Evolutionary conservation across 2,113 vertebrate species (phyloP).

Genomic region (Balaeniceps rex): DNA sequence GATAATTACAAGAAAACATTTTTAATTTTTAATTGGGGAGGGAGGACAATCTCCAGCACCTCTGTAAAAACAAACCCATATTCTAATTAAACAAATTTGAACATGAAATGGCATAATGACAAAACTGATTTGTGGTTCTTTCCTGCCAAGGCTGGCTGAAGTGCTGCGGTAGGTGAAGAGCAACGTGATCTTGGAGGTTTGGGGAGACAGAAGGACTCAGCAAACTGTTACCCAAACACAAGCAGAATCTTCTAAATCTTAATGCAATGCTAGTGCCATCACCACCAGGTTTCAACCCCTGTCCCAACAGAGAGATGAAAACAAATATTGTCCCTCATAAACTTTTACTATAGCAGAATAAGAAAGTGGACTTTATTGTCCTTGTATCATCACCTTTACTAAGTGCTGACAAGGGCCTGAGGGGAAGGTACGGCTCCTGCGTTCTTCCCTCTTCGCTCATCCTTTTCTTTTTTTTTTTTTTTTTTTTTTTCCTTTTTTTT

Average conservation of each 20-base stretch:
- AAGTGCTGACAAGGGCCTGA: neutral
- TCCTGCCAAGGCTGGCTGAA: neutral
- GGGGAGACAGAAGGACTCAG: neutral
- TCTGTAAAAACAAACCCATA: neutral
- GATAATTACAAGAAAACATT: neutral
- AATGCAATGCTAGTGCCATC: neutral
- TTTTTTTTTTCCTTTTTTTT: too few species aligned
- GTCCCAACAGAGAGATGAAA: neutral
- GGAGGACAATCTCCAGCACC: neutral
- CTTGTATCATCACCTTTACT: neutral
- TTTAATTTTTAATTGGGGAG: neutral
- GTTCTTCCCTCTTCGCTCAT: neutral
- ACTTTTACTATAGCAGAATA: neutral
- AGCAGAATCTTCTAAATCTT: neutral
- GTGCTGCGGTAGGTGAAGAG: neutral
- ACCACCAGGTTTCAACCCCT: neutral
- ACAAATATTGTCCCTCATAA: neutral
- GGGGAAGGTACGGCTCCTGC: neutral
- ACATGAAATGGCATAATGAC: neutral
- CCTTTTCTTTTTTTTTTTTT: neutral
- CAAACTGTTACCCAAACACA: too few species aligned
- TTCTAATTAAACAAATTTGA: neutral
- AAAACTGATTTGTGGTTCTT: neutral
- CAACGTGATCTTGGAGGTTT: accelerated
- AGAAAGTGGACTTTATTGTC: neutral